phyloP scores from a whole-genome alignment of 1,140 invertebrate genomes.

The Carposina sasakii region DNA sequence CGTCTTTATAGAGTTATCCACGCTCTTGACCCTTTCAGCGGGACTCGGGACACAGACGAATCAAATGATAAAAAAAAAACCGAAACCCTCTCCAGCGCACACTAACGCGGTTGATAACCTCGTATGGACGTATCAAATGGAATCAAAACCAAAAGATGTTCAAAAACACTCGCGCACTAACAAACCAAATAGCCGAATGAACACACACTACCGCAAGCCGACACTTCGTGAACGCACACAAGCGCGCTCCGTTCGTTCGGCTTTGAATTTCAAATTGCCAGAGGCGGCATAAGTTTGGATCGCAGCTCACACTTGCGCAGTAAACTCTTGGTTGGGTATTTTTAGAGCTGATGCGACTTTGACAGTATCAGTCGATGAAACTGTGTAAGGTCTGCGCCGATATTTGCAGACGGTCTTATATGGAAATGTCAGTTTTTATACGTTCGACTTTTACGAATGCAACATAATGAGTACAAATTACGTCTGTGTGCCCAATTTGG shows the following conservation, averaged over 20 bases:
- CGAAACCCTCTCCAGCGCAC: conserved; percentile 44
- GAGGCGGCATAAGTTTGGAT: conserved; percentile 43
- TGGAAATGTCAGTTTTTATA: conserved; percentile 28
- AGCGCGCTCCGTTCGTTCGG: conserved; percentile 14
- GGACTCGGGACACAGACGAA: conserved; percentile 35
- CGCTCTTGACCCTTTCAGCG: conserved; percentile 61
- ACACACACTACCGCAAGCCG: conserved; percentile 12
- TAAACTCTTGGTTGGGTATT: conserved; percentile 36
- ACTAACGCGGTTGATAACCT: conserved; percentile 44
- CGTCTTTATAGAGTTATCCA: conserved; percentile 50
- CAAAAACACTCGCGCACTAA: conserved; percentile 27
- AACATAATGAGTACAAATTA: too few relatives aligned
- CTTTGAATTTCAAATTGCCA: conserved; percentile 37
- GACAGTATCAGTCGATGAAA: too few relatives aligned
- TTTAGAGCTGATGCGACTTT: conserved; percentile 61
- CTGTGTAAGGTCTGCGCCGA: too few relatives aligned
- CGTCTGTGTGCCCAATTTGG: too few relatives aligned
- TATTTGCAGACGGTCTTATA: conserved; percentile 26
- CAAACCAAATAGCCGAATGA: background rate
- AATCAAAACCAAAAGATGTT: too few relatives aligned
- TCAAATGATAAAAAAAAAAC: conserved; percentile 60
- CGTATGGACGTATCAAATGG: conserved; percentile 46
- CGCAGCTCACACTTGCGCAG: conserved; percentile 25
- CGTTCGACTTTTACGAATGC: too few relatives aligned
- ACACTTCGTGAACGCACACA: conserved; percentile 18